Evolutionary conservation across 2,888 invertebrate species (phyloP), one percentile per base, ranked within the genome.

Genomic region (Zaprionus bogoriensis): DNA sequence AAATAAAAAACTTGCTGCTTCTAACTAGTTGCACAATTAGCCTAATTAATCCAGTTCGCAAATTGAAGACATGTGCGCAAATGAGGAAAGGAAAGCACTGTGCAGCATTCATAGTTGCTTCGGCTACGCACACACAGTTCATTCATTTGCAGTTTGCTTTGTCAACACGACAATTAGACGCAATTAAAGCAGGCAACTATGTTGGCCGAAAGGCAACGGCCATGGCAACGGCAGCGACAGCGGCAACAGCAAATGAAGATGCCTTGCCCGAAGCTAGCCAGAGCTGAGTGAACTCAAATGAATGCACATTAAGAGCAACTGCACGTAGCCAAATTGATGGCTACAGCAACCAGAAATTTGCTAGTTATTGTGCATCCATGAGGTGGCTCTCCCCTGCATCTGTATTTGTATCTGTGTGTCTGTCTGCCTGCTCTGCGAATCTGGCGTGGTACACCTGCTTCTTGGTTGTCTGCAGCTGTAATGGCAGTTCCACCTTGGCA

Each of bases 131-230:
- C 12, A 17, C 30, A 39, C 14, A 45, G 38, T 47, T 47, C 32
- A 45, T 67, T 59, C 72, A 61, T 50, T 67, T 59, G 65, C 48
- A 62, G 68, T 65, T 60, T 46, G 62, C 57, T 59, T 57, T 85
- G 66, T 82, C 80, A 79, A 79, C 86, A 68, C 52, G 60, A 59
- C 77, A 80, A 80, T 80, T 80, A 80, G 63, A 67, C 51, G 65
- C 70, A 77, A 85, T 83, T 82, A 76, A 70, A 64, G 61, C 58
- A 20, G 30, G 30, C 42, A 77, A 64, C 66, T 62, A 66, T 60
- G 61, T 84, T 69, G 39, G 50, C 44, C 48, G 23, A 63, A 39
- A 41, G 20, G 23, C 54, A 47, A 22, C 28, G 54, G 41, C 22
- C 14, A 20, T 27, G 39, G 19, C 20, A 44, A 4, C 36, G 4